These are phyloP conservation scores for Sciurus vulgaris DNA, from an alignment of 2,797 vertebrate species.

Conservation along the genomic window DNA sequence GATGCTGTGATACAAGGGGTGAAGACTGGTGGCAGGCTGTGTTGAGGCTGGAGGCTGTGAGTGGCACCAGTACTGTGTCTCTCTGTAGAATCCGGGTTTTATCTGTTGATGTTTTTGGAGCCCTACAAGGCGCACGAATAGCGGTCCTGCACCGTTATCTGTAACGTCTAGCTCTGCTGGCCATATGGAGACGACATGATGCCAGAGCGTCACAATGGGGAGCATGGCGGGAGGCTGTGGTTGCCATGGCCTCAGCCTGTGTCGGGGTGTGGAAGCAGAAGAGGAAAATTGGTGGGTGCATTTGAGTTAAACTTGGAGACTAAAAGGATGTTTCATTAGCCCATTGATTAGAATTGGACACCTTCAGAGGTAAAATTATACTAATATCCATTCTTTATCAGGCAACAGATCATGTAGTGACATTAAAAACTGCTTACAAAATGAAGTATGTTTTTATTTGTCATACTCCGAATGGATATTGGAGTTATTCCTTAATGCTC, in stretches of 20 bases:
- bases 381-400: not conserved
- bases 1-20: not conserved
- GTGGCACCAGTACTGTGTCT: fast-evolving
- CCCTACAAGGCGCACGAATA: no score
- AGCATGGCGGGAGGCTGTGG: fast-evolving
- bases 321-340: not conserved
- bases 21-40: not conserved
- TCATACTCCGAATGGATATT: not conserved
- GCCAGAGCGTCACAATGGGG: fast-evolving
- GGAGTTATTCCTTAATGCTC: not conserved
- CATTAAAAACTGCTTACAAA: not conserved
- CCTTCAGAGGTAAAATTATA: not conserved
- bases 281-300: not conserved
- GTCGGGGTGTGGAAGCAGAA: fast-evolving
- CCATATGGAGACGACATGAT: not conserved
- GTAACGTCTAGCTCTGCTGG: no score
- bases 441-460: not conserved
- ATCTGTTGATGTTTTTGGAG: not conserved
- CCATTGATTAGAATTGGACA: not conserved
- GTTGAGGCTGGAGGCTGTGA: not conserved
- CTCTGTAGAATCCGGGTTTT: not conserved
- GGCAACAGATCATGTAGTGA: not conserved
- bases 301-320: not conserved
- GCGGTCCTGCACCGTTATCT: fast-evolving
- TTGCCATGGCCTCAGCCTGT: fast-evolving